Percentiles rank a stretch among this genome's conserved stretches.
These are phyloP conservation scores for Epizoanthus scotinus DNA, from an alignment of 92 coral and sea anemone species.

Conservation along the genomic window DNA sequence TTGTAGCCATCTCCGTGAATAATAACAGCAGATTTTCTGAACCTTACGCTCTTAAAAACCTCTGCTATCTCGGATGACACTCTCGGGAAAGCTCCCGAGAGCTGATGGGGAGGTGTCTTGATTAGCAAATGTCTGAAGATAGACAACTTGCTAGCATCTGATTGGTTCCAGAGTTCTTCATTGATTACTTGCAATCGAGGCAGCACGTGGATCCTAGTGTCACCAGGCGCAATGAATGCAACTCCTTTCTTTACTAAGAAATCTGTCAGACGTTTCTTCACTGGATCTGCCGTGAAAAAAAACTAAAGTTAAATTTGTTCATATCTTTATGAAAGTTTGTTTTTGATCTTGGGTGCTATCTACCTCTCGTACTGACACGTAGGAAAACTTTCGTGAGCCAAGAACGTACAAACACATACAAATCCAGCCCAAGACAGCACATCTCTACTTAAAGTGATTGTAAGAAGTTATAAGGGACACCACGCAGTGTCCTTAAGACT, in stretches of 20 bases:
- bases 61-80: constrained; percentile 44
- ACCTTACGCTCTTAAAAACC: constrained; percentile 35
- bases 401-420: too few species aligned
- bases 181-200: constrained; percentile 44
- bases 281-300: constrained; percentile 42
- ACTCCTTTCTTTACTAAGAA: constrained; percentile 56
- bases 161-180: constrained; percentile 55
- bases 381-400: too few species aligned
- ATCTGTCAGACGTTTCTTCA: constrained; percentile 43
- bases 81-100: constrained; percentile 48
- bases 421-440: too few species aligned
- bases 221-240: constrained; percentile 39
- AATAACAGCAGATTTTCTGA: constrained; percentile 51
- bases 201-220: constrained; percentile 42
- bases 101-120: constrained; percentile 44
- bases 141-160: constrained; percentile 46
- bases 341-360: too few species aligned
- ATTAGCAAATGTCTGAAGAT: constrained; percentile 55
- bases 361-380: too few species aligned
- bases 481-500: too few species aligned
- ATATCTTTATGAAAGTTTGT: too few species aligned
- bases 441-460: too few species aligned
- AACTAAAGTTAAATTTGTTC: not conserved
- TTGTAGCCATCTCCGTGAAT: constrained; percentile 48
- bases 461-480: too few species aligned